phyloP scores from a whole-genome alignment of 2,113 vertebrate genomes.

The Nibea albiflora region DNA sequence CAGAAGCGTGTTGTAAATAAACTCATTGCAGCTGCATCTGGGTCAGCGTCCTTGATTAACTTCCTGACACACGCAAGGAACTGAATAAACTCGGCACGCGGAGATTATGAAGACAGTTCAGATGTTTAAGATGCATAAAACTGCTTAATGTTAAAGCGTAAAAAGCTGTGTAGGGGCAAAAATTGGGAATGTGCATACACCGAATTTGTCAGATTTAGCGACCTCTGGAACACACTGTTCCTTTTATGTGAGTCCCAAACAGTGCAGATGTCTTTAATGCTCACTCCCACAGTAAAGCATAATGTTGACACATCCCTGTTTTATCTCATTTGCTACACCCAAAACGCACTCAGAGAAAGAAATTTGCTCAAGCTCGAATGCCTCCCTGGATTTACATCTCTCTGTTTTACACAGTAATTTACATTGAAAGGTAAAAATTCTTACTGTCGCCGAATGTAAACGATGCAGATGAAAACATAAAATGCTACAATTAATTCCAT shows the following conservation, averaged over 20 bases:
- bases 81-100: background rate
- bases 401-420: background rate
- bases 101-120: conserved; percentile 18
- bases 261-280: background rate
- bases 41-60: conserved; percentile 45
- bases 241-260: conserved; percentile 7
- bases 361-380: background rate
- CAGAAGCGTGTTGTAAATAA: conserved; percentile 32
- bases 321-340: conserved; percentile 25
- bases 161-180: conserved; percentile 15
- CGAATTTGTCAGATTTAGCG: conserved; percentile 35
- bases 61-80: conserved; percentile 22
- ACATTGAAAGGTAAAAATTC: background rate
- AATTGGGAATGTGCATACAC: conserved; percentile 1
- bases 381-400: background rate
- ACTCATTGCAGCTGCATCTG: conserved; percentile 32
- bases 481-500: background rate
- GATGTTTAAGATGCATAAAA: background rate
- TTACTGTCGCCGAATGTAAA: background rate
- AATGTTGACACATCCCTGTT: conserved; percentile 18
- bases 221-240: background rate
- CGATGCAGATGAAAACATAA: background rate
- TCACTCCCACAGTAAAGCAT: conserved; percentile 26
- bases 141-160: background rate
- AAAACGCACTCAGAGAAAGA: conserved; percentile 3